These are phyloP conservation scores for Philhelius pedissequus DNA, from an alignment of 2,888 invertebrate species.

Conservation along the genomic window DNA sequence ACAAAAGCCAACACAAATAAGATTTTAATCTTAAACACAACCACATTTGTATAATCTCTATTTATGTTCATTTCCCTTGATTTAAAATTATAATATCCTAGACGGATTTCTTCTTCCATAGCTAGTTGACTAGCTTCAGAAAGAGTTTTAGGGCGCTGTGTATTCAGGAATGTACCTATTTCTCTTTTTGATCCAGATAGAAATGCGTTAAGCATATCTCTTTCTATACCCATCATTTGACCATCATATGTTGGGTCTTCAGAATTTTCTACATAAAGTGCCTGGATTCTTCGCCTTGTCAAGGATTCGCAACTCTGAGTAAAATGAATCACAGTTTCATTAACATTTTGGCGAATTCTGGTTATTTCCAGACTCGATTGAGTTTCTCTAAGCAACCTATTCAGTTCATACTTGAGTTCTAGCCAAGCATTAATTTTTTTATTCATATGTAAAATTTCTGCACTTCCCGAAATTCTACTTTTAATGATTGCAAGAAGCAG, in stretches of 20 bases:
- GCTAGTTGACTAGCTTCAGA: not conserved
- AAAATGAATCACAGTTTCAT: not conserved
- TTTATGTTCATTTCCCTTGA: not conserved
- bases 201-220: not conserved
- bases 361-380: not conserved
- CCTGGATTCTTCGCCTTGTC: not conserved
- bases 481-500: not conserved
- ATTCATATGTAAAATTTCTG: constrained; percentile 8
- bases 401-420: not conserved
- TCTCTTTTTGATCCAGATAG: not conserved
- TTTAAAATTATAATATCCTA: not conserved
- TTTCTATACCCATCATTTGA: not conserved
- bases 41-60: not conserved
- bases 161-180: not conserved
- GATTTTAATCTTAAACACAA: not conserved
- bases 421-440: not conserved
- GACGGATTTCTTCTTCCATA: not conserved
- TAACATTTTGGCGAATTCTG: not conserved
- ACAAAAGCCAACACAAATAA: no score
- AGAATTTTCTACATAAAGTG: not conserved
- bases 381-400: not conserved
- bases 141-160: not conserved
- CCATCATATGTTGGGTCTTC: not conserved
- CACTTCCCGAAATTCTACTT: constrained; percentile 13
- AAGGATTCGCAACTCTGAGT: not conserved